Evolutionary conservation across 2,888 invertebrate genomes (phyloP).

Genomic region (Blastobasis adustella): DNA sequence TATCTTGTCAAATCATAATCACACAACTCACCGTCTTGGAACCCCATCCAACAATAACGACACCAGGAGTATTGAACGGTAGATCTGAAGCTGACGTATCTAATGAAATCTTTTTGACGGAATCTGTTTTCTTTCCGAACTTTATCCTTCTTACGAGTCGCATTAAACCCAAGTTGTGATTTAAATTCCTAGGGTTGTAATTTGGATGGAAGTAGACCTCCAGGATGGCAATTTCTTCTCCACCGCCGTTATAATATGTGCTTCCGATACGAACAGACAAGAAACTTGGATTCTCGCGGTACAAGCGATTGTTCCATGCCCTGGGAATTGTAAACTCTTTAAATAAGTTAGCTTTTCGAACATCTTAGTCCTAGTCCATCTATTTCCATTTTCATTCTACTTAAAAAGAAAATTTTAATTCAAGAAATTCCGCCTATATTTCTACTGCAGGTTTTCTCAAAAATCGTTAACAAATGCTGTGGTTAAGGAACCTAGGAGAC

Average conservation of each 20-base stretch:
- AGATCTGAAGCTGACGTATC: slow-evolving; percentile 17
- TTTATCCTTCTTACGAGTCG: slow-evolving; percentile 20
- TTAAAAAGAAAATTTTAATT: too few species aligned
- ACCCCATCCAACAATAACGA: slow-evolving; percentile 30
- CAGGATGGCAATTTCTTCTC: slow-evolving; percentile 24
- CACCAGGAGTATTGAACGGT: slow-evolving; percentile 18
- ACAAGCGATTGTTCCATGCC: slow-evolving; percentile 33
- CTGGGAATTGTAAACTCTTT: slow-evolving; percentile 11
- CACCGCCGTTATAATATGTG: slow-evolving; percentile 25
- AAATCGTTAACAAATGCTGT: not conserved
- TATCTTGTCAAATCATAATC: too few species aligned
- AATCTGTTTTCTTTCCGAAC: slow-evolving; percentile 13
- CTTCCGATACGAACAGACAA: slow-evolving; percentile 27
- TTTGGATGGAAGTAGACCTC: slow-evolving; percentile 30
- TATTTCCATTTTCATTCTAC: too few species aligned
- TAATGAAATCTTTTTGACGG: slow-evolving; percentile 24
- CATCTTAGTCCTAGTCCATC: too few species aligned
- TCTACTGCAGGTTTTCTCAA: not conserved
- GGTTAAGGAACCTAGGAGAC: not conserved
- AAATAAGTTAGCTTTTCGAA: not conserved
- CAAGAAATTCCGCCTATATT: too few species aligned
- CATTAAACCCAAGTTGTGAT: slow-evolving; percentile 26
- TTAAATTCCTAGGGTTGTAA: slow-evolving; percentile 26
- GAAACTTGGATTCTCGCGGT: slow-evolving; percentile 30
- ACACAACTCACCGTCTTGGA: slow-evolving; percentile 20